A percentile compares a stretch with the other conserved stretches of the same genome.
Conservation (phyloP, 2,888 invertebrate species). For the Noctuana brunneofusca region DNA sequence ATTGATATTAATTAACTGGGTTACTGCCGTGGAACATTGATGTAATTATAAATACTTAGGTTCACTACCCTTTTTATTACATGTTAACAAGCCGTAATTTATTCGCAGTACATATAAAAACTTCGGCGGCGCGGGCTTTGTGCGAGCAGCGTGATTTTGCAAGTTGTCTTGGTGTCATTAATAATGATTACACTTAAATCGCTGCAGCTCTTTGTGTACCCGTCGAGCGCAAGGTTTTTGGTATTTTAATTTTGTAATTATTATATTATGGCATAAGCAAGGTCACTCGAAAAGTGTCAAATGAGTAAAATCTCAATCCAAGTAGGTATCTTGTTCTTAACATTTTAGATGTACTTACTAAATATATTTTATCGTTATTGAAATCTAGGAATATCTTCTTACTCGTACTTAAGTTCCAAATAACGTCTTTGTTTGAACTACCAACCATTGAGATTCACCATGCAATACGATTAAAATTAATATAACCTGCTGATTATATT, state of each 20-base stretch:
- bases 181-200: constrained; percentile 70
- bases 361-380: too few species aligned
- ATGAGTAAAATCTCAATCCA: not conserved
- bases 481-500: too few species aligned
- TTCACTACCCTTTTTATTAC: constrained; percentile 17
- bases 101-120: constrained; percentile 22
- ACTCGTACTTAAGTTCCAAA: too few species aligned
- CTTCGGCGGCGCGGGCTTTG: constrained; percentile 22
- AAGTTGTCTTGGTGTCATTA: constrained; percentile 61
- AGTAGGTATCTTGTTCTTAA: not conserved
- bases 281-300: not conserved
- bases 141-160: constrained; percentile 55
- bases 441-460: too few species aligned
- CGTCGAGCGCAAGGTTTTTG: constrained; percentile 61
- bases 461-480: too few species aligned
- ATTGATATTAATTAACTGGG: not conserved
- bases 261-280: constrained; percentile 61
- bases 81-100: constrained; percentile 17
- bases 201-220: constrained; percentile 54
- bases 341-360: too few species aligned
- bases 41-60: constrained; percentile 4
- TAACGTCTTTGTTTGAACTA: too few species aligned
- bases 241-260: constrained; percentile 74
- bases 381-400: too few species aligned
- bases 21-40: not conserved